These are phyloP conservation scores for Oxyura jamaicensis DNA, from an alignment of 2,113 vertebrate genomes.

Conservation along the genomic window DNA sequence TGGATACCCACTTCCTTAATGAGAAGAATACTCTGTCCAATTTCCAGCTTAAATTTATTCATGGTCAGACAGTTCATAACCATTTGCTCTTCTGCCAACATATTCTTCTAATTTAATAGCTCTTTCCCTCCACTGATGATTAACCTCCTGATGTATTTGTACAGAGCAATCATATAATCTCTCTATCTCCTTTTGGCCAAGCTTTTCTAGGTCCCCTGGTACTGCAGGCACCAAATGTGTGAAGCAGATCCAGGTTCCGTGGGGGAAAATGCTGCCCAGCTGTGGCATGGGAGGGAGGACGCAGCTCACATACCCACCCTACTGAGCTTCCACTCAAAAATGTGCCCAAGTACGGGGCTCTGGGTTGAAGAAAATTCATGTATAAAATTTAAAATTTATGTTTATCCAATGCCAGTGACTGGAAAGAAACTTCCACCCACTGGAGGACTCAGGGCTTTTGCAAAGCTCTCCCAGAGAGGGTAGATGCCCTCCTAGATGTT, in stretches of 20 bases:
- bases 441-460: neutral
- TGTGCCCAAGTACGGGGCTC: neutral
- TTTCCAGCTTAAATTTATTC: conserved; percentile 20
- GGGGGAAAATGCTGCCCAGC: rapidly evolving
- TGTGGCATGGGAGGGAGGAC: neutral
- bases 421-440: neutral
- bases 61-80: neutral
- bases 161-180: neutral
- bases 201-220: neutral
- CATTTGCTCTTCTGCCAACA: conserved; percentile 8
- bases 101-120: conserved; percentile 2
- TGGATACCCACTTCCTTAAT: neutral
- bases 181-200: neutral
- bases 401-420: neutral
- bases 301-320: neutral
- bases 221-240: neutral
- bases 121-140: neutral
- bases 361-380: neutral
- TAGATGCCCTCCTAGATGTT: neutral
- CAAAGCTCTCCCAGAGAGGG: neutral
- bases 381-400: neutral
- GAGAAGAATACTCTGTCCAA: neutral
- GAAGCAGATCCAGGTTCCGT: neutral
- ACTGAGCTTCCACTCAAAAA: neutral
- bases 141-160: neutral